Base-by-base conservation (phyloP, 2,797 vertebrate genomes). In the Premnoplex brunnescens region DNA sequence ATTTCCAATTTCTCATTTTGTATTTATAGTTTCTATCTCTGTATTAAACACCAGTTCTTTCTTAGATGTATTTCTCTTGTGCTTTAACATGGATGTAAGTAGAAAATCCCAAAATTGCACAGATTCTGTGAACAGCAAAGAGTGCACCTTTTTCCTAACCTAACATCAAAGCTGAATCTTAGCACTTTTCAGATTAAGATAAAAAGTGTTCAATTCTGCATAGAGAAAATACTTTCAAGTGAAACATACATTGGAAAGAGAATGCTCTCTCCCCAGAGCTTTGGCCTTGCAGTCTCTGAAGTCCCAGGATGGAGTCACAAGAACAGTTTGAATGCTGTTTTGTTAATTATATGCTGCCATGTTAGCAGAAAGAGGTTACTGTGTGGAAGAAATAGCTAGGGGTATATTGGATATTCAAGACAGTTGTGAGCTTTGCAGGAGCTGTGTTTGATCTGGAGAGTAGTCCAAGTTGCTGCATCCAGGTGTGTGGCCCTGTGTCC, bases 111-210 rank as follows among this genome's bases (percentile, higher is more conserved):
- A 5, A 79, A 85, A 83, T 32, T 10, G 17, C 36, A 87, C 34
- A 14, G 60, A 72, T 91, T 82, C 76, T 92, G n/a, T 73, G 41
- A 82, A 39, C 8, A 55, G n/a, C 28, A 30, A 75, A 36, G 54
- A 73, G 67, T 58, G 32, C 1, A 36, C 39, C 44, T 52, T 54
- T 69, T 88, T 48, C 63, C 24, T 91, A 74, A 83, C 24, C 59
- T 51, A 34, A 79, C n/a, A 88, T 91, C 93, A 94, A 92, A 95
- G 63, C 34, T 69, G 14, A 92, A n/a, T 93, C 69, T 82, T 15
- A 6, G 63, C 49, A 59, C 59, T 77, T 94, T 96, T 93, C 63
- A 92, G 80, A 87, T 60, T 5, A 54, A 95, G 77, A 93, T 81
- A 55, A 93, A 96, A 91, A 82, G 20, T 83, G 55, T 90, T 92